These are phyloP conservation scores for Alethe diademata DNA, from an alignment of 2,113 vertebrate species.

Conservation along the genomic window DNA sequence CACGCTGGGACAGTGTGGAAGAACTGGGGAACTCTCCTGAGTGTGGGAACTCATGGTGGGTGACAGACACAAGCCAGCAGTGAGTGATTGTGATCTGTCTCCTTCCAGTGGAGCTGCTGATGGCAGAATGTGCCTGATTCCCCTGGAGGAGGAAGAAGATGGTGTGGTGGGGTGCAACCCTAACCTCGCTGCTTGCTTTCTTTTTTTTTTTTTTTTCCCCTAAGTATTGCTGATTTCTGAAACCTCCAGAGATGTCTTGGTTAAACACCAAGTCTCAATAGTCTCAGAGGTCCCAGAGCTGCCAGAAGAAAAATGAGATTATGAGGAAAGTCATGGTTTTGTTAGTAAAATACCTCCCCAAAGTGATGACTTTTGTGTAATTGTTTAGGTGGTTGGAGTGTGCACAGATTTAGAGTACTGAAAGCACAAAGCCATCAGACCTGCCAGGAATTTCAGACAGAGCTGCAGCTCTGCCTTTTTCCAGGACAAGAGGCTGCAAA, in stretches of 20 bases:
- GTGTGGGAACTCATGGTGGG: background rate
- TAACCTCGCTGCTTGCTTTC: background rate
- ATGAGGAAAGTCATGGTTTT: background rate
- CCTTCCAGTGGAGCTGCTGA: accelerated
- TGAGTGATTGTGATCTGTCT: accelerated
- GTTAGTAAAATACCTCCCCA: background rate
- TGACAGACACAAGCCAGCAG: background rate
- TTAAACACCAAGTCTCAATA: no score
- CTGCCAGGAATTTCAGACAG: background rate
- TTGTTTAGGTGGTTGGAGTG: background rate
- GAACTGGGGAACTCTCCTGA: no score
- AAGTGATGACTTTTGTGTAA: background rate
- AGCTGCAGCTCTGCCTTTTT: background rate
- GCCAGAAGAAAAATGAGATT: background rate
- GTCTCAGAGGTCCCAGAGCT: background rate
- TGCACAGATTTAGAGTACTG: background rate
- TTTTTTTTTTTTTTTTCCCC: no score
- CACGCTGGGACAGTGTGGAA: no score
- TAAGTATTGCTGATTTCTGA: background rate
- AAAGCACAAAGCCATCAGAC: background rate
- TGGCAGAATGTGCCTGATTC: background rate
- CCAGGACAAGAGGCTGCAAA: background rate
- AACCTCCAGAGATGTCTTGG: background rate
- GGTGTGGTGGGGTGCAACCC: background rate
- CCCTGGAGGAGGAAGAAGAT: background rate